Evolutionary conservation across 2,888 invertebrate species (phyloP), one percentile per base, ranked within the genome.

Genomic region (Ornithoptera priamus): DNA sequence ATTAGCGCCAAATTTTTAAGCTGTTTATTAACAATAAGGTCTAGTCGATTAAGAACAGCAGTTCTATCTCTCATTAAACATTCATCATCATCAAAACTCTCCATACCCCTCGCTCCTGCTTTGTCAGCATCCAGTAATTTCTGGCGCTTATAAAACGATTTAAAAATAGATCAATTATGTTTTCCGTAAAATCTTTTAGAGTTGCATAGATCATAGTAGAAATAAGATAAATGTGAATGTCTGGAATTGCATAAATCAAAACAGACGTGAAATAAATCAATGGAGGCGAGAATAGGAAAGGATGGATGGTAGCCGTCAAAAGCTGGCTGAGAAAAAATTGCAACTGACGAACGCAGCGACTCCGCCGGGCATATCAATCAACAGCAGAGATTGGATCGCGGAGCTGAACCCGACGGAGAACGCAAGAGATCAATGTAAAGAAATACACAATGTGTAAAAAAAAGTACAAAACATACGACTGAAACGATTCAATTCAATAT

Each of bases 311-410:
- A 71, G 79, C 71, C 74, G 82, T 82, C 82, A 82, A 81, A 84
- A 84, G 75, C 72, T 75, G 73, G 76, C 80, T 79, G 81, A 83
- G 39, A 83, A 85, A 86, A 85, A 81, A 82, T 80, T 79, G 80
- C 77, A 78, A 79, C 79, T 78, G 80, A 77, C 80, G 77, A 74
- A 71, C 76, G 75, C 75, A 61, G 65, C 75, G 72, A 75, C 72
- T 72, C 70, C 57, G 73, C 77, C 74, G 77, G 76, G 79, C 81
- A 74, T 83, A 86, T 87, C 87, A 84, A 85, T 87, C 86, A 86
- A 79, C 75, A 73, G 71, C 75, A 69, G 81, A 81, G 83, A 85
- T 85, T 85, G 85, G 81, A 84, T 85, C 62, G 50, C 12, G 58
- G 24, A 53, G 7, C 68, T 53, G 56, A 42, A 39, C 39, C 39